Evolutionary conservation across 2,113 vertebrate genomes (phyloP).

Genomic region (Perca flavescens): DNA sequence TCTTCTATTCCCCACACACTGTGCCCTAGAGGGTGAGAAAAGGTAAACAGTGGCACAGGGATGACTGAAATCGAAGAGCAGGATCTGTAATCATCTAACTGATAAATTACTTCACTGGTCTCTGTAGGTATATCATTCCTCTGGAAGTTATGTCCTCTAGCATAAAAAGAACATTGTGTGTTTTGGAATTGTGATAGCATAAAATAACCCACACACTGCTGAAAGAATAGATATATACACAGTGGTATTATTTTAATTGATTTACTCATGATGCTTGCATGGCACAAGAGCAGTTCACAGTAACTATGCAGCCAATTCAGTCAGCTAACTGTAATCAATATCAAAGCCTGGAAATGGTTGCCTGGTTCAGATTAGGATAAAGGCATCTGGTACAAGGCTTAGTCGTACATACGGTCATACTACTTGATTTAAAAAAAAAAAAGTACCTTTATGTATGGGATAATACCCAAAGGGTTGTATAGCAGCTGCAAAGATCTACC

Average conservation of each 20-base stretch:
- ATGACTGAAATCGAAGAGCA: conserved; percentile 44
- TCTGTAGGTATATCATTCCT: conserved; percentile 62
- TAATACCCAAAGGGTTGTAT: not conserved
- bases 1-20: conserved; percentile 29
- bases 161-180: conserved; percentile 14
- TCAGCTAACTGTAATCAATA: not conserved
- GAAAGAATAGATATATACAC: not conserved
- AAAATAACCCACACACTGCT: conserved; percentile 3
- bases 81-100: conserved; percentile 54
- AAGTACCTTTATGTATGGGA: not conserved
- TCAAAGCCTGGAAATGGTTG: not conserved
- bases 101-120: conserved; percentile 65
- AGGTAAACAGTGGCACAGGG: conserved; percentile 39
- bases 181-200: conserved; percentile 12
- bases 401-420: not conserved
- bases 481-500: not conserved
- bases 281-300: not conserved
- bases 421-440: not conserved
- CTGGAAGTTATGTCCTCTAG: conserved; percentile 16
- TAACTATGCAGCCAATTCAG: not conserved
- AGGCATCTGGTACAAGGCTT: not conserved
- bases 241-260: not conserved
- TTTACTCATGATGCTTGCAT: not conserved
- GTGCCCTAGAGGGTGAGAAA: conserved; percentile 24
- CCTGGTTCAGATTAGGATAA: not conserved